Base-by-base conservation (phyloP, 2,888 invertebrate genomes). In the Sphaerolaimus hirsutus region DNA sequence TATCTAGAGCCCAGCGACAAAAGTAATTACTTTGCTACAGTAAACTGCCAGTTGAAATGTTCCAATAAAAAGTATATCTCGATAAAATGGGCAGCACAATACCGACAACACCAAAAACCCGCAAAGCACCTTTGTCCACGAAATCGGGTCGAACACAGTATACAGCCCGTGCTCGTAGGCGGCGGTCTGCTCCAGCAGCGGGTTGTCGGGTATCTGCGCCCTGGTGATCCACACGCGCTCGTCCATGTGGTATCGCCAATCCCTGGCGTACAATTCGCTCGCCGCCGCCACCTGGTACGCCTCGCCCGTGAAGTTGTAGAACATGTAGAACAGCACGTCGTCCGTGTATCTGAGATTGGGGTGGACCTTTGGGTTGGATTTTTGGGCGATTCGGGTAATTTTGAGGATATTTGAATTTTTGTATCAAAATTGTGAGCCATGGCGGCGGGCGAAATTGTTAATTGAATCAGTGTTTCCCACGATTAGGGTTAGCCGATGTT, bases 221-320 rank as follows among this genome's bases (percentile, higher is more conserved):
- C 47, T 35, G 19, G 61, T 60, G 44, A 63, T 43, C 63, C 63
- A 63, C 62, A 93, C 84, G 68, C 87, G 82, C 67, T 97, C 93
- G 66, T 89, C 87, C 56, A 80, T 91, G 70, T 97, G 93, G 74
- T 87, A 97, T 72, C 97, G 77, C 97, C 97, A 97, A 65, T 97
- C 93, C 64, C 97, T 76, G 69, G 77, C 82, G 70, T 91, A 91
- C 87, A 91, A 71, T 75, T 91, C 91, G 53, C 79, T 78, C 60
- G 93, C 93, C 56, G 91, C 91, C 63, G 86, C 86, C 61, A 93
- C 73, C 74, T 97, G 97, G 72, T 93, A 76, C 59, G 86, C 79
- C 73, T 97, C 93, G 60, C 91, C 89, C 64, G 86, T 83, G 71
- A 86, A 91, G 72, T 87, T 91, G 72, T 97, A 97, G 73, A 93